Base-by-base conservation (phyloP, 2,797 vertebrate species). In the Echeneis naucrates region DNA sequence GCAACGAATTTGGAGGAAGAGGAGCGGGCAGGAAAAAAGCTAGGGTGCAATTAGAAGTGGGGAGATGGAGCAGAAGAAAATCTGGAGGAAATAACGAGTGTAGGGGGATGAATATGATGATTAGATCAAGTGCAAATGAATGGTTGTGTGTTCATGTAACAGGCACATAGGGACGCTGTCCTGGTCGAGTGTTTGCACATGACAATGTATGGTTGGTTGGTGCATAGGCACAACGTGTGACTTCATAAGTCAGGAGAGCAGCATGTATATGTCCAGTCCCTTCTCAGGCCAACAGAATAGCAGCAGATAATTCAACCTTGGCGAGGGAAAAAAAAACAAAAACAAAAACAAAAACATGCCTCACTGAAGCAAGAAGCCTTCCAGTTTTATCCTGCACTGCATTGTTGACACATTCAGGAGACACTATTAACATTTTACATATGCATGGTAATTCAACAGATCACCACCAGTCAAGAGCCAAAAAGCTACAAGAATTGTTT, bases 41-140 rank as follows among this genome's bases (percentile, higher is more conserved):
- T 16, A 19, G 40, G 40, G 80, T 84, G 88, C 88, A 92, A 92
- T 92, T 89, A 90, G 82, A 75, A 78, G 68, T 56, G 69, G 71
- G 73, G 80, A 72, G 74, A 87, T 65, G 76, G 83, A 74, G 83
- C 70, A 83, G 61, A 72, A 69, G 67, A 1, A 68, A 66, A 60
- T 55, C 70, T 71, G 65, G 77, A 67, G 78, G 81, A 73, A 77
- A 67, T 66, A 51, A 81, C 55, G 51, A 71, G 60, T 19, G 72
- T 68, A 78, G 35, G 38, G 58, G 71, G 63, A 66, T 86, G 87
- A 82, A 82, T 64, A 27, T 17, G 52, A 68, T 62, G 58, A 86
- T 84, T 72, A 33, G 63, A 62, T 77, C 72, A 56, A 32, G 56
- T 16, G 51, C 5, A 79, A 82, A 79, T 58, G 33, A 45, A 78